Conservation (phyloP, 2,113 vertebrate genomes). For the Sinocyclocheilus anshuiensis region DNA sequence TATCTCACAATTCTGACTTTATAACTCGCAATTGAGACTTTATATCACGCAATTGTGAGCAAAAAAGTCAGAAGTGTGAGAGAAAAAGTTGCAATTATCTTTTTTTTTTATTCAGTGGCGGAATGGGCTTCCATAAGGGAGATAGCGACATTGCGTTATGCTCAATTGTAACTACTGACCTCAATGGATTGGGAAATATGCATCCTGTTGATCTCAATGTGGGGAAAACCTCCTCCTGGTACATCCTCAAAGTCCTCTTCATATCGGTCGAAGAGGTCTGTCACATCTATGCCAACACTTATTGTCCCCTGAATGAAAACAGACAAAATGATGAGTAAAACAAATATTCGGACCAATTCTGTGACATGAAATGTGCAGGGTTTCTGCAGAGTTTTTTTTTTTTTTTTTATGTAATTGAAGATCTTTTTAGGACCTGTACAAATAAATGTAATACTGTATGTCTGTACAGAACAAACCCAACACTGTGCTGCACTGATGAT, state of each 20-base stretch:
- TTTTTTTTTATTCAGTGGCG: not conserved
- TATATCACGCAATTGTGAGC: too few species aligned
- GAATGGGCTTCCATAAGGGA: not conserved
- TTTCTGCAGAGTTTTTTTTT: not conserved
- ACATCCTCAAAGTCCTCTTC: conserved; percentile 95
- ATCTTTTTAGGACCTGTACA: not conserved
- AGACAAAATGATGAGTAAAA: not conserved
- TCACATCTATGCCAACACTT: conserved; percentile 94
- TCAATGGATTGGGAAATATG: conserved; percentile 98
- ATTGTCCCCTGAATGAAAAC: conserved; percentile 85
- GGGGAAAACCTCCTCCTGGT: conserved; percentile 87
- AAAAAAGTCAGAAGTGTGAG: too few species aligned
- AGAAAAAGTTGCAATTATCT: not conserved
- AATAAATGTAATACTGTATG: not conserved
- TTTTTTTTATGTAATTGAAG: not conserved
- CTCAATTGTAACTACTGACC: conserved; percentile 70
- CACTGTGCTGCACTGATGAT: not conserved
- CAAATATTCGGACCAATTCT: not conserved
- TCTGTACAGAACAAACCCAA: not conserved
- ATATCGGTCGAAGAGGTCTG: conserved; percentile 94
- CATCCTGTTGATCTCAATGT: conserved; percentile 97
- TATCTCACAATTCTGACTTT: too few species aligned
- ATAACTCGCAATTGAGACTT: too few species aligned
- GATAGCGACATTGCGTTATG: not conserved
- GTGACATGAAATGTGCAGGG: too few species aligned